phyloP scores from a whole-genome alignment of 2,888 invertebrate genomes.

The Agriopis aurantiaria region DNA sequence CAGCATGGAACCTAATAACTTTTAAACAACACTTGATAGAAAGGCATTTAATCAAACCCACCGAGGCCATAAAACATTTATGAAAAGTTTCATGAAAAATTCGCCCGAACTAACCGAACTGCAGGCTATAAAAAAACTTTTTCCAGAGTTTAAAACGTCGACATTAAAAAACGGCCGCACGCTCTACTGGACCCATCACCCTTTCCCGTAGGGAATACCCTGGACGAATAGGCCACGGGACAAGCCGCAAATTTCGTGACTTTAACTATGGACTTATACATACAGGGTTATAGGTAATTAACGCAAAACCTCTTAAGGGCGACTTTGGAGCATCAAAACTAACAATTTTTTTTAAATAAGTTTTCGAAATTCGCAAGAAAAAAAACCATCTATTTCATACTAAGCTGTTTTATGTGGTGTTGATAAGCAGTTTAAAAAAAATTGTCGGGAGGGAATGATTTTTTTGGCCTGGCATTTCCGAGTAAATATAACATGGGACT shows the following conservation, averaged over 20 bases:
- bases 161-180: constrained; percentile 19
- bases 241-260: background rate
- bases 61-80: constrained; percentile 4
- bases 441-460: too few relatives aligned
- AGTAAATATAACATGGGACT: too few relatives aligned
- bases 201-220: constrained; percentile 7
- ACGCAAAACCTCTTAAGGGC: too few relatives aligned
- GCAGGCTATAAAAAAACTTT: constrained; percentile 16
- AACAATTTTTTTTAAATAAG: too few relatives aligned
- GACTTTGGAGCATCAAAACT: too few relatives aligned
- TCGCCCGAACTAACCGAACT: constrained; percentile 13
- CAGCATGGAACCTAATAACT: background rate
- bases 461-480: too few relatives aligned
- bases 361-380: too few relatives aligned
- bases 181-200: constrained; percentile 14
- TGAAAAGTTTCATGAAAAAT: constrained; percentile 5
- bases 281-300: too few relatives aligned
- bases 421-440: too few relatives aligned
- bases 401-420: too few relatives aligned
- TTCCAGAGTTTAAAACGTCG: constrained; percentile 17
- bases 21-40: background rate
- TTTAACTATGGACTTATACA: background rate
- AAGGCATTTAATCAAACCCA: constrained; percentile 3
- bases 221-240: background rate
- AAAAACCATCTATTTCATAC: too few relatives aligned